Evolutionary conservation across 2,888 invertebrate genomes (phyloP), one percentile per base, ranked within the genome.

Genomic region (Synergus japonicus): DNA sequence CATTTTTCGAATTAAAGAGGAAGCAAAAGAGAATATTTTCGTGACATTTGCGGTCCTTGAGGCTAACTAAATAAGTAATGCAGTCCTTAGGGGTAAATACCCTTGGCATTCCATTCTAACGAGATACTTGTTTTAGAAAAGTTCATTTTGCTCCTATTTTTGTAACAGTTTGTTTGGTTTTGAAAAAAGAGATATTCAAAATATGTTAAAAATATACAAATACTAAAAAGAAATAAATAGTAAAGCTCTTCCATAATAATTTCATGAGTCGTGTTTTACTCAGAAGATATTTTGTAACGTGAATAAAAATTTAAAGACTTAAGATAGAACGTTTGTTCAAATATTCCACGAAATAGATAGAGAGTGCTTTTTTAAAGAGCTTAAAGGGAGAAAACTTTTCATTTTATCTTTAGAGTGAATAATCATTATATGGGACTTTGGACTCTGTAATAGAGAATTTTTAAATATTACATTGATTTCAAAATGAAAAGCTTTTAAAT

Each of bases 51-150:
- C 73, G 73, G 54, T 73, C n/a, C 73, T 41, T 37, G 37, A 73
- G 54, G 41, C 73, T 54, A 73, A 73, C 37, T 37, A 18, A 54
- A 73, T 73, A 54, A 54, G 73, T 73, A 73, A 73, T 73, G 49
- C 37, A 29, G 73, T 73, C 69, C 69, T 54, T 37, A 29, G n/a
- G 49, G 37, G 49, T 54, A 54, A 67, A 22, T 22, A 60, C 22
- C 22, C 41, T 41, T 54, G 69, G 73, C 37, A 73, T 37, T 73
- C 29, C n/a, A n/a, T 58, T 58, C 2, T 73, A 73, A 73, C 41
- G 73, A 73, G 54, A 58, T 37, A 54, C 41, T 58, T 29, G 49
- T 44, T 73, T 37, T 73, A 54, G 49, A 12, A 49, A 29, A 69
- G 69, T 46, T 49, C 69, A 69, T 29, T 49, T 15, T 49, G 46